Evolutionary conservation across 2,113 vertebrate species (phyloP).

Genomic region (Lycocorax pyrrhopterus): DNA sequence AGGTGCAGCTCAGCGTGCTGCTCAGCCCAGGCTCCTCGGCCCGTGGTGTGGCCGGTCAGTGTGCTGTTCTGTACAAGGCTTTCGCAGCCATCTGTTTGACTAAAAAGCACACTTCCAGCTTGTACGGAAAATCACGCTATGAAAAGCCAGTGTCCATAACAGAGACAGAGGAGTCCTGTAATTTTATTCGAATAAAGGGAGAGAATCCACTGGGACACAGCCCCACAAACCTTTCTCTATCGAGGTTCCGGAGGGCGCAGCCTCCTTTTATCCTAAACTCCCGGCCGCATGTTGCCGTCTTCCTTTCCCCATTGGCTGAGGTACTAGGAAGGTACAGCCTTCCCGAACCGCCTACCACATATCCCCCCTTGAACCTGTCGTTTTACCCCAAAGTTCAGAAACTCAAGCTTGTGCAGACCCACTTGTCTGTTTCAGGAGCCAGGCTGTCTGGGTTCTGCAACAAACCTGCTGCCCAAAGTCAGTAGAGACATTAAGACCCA

Average conservation of each 20-base stretch:
- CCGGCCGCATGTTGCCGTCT: neutral
- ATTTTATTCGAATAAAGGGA: neutral
- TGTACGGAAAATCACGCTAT: neutral
- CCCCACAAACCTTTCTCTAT: neutral
- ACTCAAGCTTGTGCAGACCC: neutral
- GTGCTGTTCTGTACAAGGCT: accelerated
- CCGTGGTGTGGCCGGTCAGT: accelerated
- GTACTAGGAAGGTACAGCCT: neutral
- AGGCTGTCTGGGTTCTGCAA: neutral
- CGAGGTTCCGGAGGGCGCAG: accelerated
- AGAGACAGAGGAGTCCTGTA: neutral
- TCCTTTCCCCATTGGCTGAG: neutral
- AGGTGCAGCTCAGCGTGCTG: neutral
- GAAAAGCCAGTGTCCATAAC: neutral
- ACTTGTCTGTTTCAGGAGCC: neutral
- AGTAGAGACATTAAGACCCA: neutral
- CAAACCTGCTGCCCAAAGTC: neutral
- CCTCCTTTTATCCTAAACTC: neutral
- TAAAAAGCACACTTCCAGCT: neutral
- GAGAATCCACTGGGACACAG: too few species aligned
- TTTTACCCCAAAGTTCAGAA: neutral
- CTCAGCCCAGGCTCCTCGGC: neutral
- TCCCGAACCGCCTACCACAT: accelerated
- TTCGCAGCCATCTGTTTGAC: accelerated
- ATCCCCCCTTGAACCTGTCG: neutral